These are phyloP conservation scores for Perdita meconis DNA, from an alignment of 2,888 invertebrate species.

Conservation along the genomic window DNA sequence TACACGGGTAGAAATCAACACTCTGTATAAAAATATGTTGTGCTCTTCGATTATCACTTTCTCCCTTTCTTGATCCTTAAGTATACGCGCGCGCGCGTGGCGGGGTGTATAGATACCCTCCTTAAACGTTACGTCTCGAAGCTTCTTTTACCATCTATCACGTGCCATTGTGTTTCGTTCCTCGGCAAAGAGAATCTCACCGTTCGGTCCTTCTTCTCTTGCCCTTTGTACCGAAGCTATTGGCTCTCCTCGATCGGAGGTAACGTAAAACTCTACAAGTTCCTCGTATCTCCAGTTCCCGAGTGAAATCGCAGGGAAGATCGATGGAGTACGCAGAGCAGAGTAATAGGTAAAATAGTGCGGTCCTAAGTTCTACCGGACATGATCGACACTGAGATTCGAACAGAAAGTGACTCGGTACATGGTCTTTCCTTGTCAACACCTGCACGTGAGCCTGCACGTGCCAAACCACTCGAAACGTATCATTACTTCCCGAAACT, in stretches of 20 bases:
- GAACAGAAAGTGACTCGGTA: no score
- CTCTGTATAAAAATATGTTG: conserved; percentile 68
- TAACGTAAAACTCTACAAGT: no score
- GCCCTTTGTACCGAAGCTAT: no score
- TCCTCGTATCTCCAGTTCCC: no score
- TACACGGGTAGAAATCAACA: conserved; percentile 61
- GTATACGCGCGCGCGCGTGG: conserved; percentile 39
- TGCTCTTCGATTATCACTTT: conserved; percentile 56
- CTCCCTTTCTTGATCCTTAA: conserved; percentile 23
- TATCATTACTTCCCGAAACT: background rate
- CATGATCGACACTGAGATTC: no score
- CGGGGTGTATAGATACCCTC: conserved; percentile 45
- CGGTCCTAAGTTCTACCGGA: no score
- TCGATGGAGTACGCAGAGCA: background rate
- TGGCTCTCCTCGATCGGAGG: no score
- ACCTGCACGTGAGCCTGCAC: conserved; percentile 56
- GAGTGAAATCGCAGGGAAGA: background rate
- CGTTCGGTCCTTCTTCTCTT: no score
- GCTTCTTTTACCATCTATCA: no score
- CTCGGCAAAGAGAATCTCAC: background rate
- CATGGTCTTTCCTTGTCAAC: background rate
- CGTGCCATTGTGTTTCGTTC: no score
- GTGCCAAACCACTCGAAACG: conserved; percentile 24
- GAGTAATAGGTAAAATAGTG: background rate
- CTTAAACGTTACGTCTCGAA: conserved; percentile 32